Evolutionary conservation across 2,797 vertebrate species (phyloP).

Genomic region (Bryconaethiops microstoma): DNA sequence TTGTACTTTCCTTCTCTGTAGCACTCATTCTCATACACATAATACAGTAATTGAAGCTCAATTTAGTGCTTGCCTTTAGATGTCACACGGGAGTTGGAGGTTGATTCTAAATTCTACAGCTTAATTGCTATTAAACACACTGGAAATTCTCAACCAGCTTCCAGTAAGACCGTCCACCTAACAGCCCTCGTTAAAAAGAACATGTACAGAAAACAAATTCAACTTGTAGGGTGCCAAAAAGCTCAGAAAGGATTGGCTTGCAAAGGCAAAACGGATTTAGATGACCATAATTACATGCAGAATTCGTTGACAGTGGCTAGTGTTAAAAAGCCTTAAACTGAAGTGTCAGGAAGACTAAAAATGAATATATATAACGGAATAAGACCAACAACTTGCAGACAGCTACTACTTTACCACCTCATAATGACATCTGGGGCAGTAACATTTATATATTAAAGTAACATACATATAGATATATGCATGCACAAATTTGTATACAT

Average conservation of each 20-base stretch:
- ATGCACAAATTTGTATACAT: too few species aligned
- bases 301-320: not conserved
- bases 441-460: too few species aligned
- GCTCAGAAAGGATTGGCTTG: conserved; percentile 18
- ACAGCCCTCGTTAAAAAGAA: conserved; percentile 25
- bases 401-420: not conserved
- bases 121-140: conserved; percentile 39
- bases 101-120: conserved; percentile 43
- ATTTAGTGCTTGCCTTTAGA: conserved; percentile 47
- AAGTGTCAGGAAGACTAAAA: not conserved
- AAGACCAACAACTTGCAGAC: not conserved
- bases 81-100: conserved; percentile 40
- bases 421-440: not conserved
- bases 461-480: too few species aligned
- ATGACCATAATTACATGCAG: not conserved
- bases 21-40: conserved; percentile 35
- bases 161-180: conserved; percentile 33
- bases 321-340: not conserved
- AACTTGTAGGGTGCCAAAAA: conserved; percentile 9
- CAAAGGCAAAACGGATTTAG: conserved; percentile 11
- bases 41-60: conserved; percentile 50
- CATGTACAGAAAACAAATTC: conserved; percentile 17
- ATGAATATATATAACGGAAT: not conserved
- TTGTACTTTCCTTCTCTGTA: conserved; percentile 1
- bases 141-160: conserved; percentile 39